These are phyloP conservation scores for Sapajus apella DNA, from an alignment of 2,113 vertebrate genomes.

Conservation along the genomic window DNA sequence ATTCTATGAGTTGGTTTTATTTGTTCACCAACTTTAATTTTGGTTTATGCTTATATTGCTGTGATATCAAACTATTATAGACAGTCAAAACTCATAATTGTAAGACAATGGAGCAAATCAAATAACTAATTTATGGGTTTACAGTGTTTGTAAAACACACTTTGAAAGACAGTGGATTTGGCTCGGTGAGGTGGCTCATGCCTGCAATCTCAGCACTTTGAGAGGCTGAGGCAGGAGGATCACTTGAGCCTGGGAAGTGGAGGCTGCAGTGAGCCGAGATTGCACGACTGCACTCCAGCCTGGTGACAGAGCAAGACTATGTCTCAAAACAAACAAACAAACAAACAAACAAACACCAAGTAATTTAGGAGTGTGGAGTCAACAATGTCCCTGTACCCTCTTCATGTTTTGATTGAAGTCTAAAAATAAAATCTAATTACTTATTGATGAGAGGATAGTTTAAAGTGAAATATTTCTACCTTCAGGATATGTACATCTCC, in stretches of 20 bases:
- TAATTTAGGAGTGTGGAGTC: not conserved
- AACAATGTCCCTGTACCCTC: not conserved
- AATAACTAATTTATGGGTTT: not conserved
- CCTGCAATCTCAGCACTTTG: no score
- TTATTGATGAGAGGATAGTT: not conserved
- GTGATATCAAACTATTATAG: not conserved
- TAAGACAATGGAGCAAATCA: conserved; percentile 3
- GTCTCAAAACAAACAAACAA: no score
- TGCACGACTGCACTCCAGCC: no score
- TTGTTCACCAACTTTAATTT: not conserved
- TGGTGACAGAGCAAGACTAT: no score
- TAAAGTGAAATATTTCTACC: not conserved
- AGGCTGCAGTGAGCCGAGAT: no score
- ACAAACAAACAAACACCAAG: no score
- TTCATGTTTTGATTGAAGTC: not conserved
- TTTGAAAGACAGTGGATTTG: not conserved
- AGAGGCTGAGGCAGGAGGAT: no score
- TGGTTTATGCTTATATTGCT: not conserved
- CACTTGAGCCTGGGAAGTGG: no score
- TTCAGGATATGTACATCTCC: not conserved
- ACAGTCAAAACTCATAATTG: not conserved
- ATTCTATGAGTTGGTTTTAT: conserved; percentile 1
- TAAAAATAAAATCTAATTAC: not conserved
- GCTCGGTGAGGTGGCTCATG: not conserved
- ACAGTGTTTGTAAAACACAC: not conserved